Evolutionary conservation across 2,113 vertebrate species (phyloP).

Genomic region (Melierax canorus): DNA sequence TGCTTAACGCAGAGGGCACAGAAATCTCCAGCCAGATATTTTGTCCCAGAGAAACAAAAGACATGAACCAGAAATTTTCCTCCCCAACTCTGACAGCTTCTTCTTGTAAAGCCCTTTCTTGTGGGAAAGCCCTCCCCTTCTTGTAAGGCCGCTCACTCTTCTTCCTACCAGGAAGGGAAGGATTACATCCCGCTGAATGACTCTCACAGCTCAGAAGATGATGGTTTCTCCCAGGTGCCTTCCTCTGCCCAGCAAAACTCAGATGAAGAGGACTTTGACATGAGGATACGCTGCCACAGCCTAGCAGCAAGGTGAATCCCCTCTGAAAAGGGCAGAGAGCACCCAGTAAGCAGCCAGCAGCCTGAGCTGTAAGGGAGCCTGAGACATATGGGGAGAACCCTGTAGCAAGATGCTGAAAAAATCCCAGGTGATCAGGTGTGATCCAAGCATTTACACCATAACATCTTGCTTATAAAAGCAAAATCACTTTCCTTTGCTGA

Average conservation of each 20-base stretch:
- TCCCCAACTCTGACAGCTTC: not conserved
- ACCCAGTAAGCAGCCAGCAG: not conserved
- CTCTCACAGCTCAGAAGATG: conserved; percentile 91
- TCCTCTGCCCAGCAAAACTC: conserved; percentile 80
- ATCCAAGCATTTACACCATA: not conserved
- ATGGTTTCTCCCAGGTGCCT: conserved; percentile 87
- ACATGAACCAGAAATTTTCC: not conserved
- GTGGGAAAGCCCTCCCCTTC: not conserved
- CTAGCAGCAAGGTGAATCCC: conserved; percentile 83
- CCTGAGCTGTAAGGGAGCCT: not conserved
- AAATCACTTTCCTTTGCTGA: not conserved
- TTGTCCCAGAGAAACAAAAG: not conserved
- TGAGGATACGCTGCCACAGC: conserved; percentile 81
- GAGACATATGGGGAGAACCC: not conserved
- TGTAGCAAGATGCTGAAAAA: not conserved
- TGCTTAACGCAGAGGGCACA: not conserved
- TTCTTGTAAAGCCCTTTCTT: not conserved
- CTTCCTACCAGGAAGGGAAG: conserved; percentile 80
- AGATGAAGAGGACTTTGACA: conserved; percentile 77
- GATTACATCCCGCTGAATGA: conserved; percentile 79
- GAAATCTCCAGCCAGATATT: not conserved
- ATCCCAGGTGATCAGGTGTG: not conserved
- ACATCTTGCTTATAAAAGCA: not conserved
- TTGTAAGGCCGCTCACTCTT: not conserved
- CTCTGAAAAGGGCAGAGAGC: not conserved